Conservation (phyloP, 2,113 vertebrate species). For the Oncorhynchus nerka region DNA sequence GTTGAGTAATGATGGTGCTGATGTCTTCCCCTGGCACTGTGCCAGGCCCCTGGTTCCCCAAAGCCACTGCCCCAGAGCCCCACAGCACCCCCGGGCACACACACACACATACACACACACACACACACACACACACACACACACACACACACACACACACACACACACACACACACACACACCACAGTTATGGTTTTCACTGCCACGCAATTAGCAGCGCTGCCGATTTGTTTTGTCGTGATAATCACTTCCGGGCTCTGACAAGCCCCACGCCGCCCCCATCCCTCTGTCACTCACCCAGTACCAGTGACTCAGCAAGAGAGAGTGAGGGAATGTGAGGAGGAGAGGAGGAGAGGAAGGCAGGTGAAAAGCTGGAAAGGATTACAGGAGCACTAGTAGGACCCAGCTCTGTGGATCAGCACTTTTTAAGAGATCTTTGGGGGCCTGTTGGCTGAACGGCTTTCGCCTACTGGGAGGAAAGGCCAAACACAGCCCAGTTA, state of each 20-base stretch:
- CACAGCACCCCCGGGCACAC: slow-evolving; percentile 68
- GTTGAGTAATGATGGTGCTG: slow-evolving; percentile 64
- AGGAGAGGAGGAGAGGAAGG: not conserved
- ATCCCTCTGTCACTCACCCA: slow-evolving; percentile 48
- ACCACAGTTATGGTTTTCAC: slow-evolving; percentile 80
- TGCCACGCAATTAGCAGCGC: slow-evolving; percentile 78
- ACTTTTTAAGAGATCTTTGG: slow-evolving; percentile 79
- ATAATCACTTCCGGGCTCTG: slow-evolving; percentile 79
- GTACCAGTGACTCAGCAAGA: slow-evolving; percentile 58
- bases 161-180: not conserved
- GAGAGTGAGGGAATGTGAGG: slow-evolving; percentile 56
- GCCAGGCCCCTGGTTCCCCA: slow-evolving; percentile 70
- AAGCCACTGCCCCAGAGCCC: slow-evolving; percentile 50
- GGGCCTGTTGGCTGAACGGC: slow-evolving; percentile 74
- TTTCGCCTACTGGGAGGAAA: slow-evolving; percentile 66
- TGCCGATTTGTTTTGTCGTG: slow-evolving; percentile 79
- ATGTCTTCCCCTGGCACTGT: slow-evolving; percentile 66
- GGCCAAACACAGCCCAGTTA: slow-evolving; percentile 77
- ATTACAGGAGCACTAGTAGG: slow-evolving; percentile 59
- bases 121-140: too few relatives aligned
- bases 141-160: too few relatives aligned
- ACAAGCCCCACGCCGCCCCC: slow-evolving; percentile 57
- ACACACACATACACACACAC: slow-evolving; percentile 4
- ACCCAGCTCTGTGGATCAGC: slow-evolving; percentile 72
- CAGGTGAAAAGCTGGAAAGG: slow-evolving; percentile 57